Base-by-base conservation (phyloP, 2,113 vertebrate genomes). In the Sarotherodon lohbergeri region DNA sequence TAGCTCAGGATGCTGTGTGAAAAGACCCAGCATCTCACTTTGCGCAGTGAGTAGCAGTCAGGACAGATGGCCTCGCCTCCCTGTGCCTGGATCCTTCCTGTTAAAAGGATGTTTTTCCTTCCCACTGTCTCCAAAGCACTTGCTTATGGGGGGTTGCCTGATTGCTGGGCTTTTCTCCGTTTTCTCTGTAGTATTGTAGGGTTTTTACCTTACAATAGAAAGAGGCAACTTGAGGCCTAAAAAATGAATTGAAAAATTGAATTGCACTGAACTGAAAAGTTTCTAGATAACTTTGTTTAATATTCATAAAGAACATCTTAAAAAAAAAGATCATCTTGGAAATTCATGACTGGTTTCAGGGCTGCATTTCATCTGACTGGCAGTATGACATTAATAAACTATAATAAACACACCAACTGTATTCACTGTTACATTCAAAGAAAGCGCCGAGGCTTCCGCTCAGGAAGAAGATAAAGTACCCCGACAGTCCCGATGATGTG, bases 21-120 rank as follows among this genome's bases (percentile, higher is more conserved):
- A 22, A 55, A 1, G 24, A 57, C 1, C 24, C 55, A 29, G 24
- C 56, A 1, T 57, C 56, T 57, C 24, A 57, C 24, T 57, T 57
- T 16, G 27, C 1, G 0, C 24, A 57, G 55, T 8, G 55, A 27
- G 13, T 57, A 57, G 55, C 24, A 5, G 6, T 29, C 55, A 0
- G 24, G 24, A 57, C 24, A 29, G 56, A 59, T 12, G 4, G 13
- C 56, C 13, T 8, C 7, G 3, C 13, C 12, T 57, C 0, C 27
- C 27, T 29, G 56, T 59, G 57, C 57, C 57, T 39, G 36, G 36
- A 10, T 39, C 36, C 36, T 32, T 6, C 27, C 57, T 61, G 1
- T 32, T 32, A 61, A 61, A 61, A 61, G 14, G 27, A 17, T 1
- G 57, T 61, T 32, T 29, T 6, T 17, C 57, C 57, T 32, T 32